A percentile compares a stretch with the other conserved stretches of the same genome.
These are phyloP conservation scores for Sus scrofa DNA, from an alignment of 2,113 vertebrate genomes.

Conservation along the genomic window T2T-Sscrofa CM000814.6:35996501-35997000, in stretches of 20 bases:
- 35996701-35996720: constrained; percentile 51
- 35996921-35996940: constrained; percentile 78
- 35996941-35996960: constrained; percentile 82
- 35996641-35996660: neutral
- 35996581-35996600: constrained; percentile 16
- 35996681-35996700: constrained; percentile 40
- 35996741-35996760: constrained; percentile 60
- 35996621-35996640: neutral
- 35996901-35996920: constrained; percentile 85
- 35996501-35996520: constrained; percentile 33
- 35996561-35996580: constrained; percentile 12
- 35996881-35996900: constrained; percentile 87
- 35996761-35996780: constrained; percentile 78
- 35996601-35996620: constrained; percentile 65
- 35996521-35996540: constrained; percentile 4
- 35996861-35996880: constrained; percentile 86
- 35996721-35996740: constrained; percentile 64
- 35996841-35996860: constrained; percentile 84
- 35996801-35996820: constrained; percentile 82
- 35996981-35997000: constrained; percentile 83
- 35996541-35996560: neutral
- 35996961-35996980: constrained; percentile 82
- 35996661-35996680: neutral
- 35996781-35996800: constrained; percentile 75
- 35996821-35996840: constrained; percentile 88